Conservation (phyloP, 35 echinoderm and acorn worm species). For the Holothuria glaberrima region DNA sequence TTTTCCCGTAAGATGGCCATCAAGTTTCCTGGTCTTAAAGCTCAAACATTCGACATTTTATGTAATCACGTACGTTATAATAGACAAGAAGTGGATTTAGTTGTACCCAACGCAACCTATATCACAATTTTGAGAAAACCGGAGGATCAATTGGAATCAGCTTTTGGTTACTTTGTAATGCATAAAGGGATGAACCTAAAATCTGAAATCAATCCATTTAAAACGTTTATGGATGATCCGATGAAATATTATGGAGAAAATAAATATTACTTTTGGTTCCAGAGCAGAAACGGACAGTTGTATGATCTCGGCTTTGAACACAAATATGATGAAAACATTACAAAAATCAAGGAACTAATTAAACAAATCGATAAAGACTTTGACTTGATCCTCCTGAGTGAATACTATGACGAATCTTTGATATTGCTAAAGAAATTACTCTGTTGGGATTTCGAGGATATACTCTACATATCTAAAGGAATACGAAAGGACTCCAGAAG, state of each 20-base stretch:
- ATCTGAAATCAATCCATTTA: conserved; percentile 40
- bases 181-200: conserved; percentile 22
- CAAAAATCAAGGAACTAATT: conserved; percentile 56
- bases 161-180: conserved; percentile 80
- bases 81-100: conserved; percentile 50
- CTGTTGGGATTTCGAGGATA: conserved; percentile 77
- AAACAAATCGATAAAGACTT: conserved; percentile 63
- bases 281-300: conserved; percentile 72
- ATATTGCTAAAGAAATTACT: conserved; percentile 61
- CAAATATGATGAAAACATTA: conserved; percentile 26
- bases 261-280: conserved; percentile 52
- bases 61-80: conserved; percentile 67
- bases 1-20: conserved; percentile 1
- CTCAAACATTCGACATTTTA: conserved; percentile 53
- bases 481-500: conserved; percentile 43
- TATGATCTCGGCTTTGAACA: conserved; percentile 80
- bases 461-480: conserved; percentile 65
- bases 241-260: conserved; percentile 46
- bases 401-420: conserved; percentile 84
- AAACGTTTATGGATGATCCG: conserved; percentile 72
- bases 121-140: conserved; percentile 81
- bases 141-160: conserved; percentile 74
- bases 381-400: conserved; percentile 68
- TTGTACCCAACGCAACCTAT: conserved; percentile 67
- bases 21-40: conserved; percentile 36